Percentiles rank a stretch among this genome's conserved stretches.
Conservation (phyloP, 2,888 invertebrate species). For the Leptothorax acervorum region DNA sequence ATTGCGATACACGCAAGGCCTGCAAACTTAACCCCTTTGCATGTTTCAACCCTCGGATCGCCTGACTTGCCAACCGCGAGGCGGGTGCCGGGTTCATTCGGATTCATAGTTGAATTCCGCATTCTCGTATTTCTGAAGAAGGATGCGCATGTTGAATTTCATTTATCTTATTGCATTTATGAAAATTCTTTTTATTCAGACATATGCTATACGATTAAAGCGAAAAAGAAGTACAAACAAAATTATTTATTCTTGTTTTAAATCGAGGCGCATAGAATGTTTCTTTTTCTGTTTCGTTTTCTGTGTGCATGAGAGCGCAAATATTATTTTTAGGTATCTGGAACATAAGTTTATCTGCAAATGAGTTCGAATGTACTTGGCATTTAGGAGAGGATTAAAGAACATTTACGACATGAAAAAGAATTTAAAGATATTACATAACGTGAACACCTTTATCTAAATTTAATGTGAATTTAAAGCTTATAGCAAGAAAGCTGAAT, state of each 20-base stretch:
- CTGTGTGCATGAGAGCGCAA: not conserved
- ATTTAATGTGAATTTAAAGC: not conserved
- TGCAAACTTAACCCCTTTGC: not conserved
- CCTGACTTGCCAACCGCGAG: not conserved
- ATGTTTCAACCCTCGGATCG: not conserved
- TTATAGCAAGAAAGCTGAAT: not conserved
- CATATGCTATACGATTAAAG: not conserved
- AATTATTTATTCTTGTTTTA: not conserved
- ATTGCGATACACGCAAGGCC: not conserved
- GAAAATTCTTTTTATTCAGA: not conserved
- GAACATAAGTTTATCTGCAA: not conserved
- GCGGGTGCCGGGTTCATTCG: not conserved
- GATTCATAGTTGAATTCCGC: not conserved
- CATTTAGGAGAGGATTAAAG: not conserved
- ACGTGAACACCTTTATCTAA: not conserved
- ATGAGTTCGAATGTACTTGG: not conserved
- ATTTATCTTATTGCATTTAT: not conserved
- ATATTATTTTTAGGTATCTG: not conserved
- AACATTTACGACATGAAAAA: no score
- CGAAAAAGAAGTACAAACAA: not conserved
- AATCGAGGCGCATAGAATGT: not conserved
- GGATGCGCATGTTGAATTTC: not conserved
- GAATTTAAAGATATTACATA: not conserved
- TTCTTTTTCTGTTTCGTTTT: not conserved
- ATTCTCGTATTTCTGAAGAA: not conserved